Evolutionary conservation across 1,140 invertebrate genomes (phyloP), one percentile per base, ranked within the genome.

Genomic region (Aphelenchoides avenae): DNA sequence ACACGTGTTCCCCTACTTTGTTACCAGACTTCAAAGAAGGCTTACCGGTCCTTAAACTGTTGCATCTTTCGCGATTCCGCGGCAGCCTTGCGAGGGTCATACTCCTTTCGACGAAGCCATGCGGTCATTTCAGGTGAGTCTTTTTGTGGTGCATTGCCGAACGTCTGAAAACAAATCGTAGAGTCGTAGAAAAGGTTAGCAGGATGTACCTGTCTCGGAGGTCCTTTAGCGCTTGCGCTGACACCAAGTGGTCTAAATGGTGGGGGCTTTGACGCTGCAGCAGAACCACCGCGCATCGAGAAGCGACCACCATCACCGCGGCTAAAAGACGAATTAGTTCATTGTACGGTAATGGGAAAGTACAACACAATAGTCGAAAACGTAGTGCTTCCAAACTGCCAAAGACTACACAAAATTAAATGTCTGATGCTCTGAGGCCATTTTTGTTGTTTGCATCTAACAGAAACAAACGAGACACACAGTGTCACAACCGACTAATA

Each of bases 101-200:
- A 68, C 20, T 52, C 62, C 50, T 68, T 68, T 7, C 65, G 61
- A 15, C 68, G 62, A 13, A 68, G 41, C 65, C 65, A 68, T 15
- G 64, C 68, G 6, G 52, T 49, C 68, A 71, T 71, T 58, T 68
- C 64, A 15, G 64, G 68, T 9, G 42, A 44, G 30, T 65, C 61
- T 24, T 65, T 47, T 11, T 49, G 27, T 1, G 51, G 24, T 13
- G 22, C 37, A 36, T 41, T 39, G 44, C 15, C 20, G 18, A 57
- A 31, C 9, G n/a, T 44, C 13, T 43, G 18, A 34, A 54, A 3
- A 9, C 4, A 55, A 61, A 58, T 26, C 13, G 3, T 55, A 6
- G n/a, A 7, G 1, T 29, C 24, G 20, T 11, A 11, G 31, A 57
- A 22, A 27, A 36, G 26, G 20, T 47, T 36, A 15, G 11, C 18